Conservation (phyloP, 1,140 invertebrate genomes). For the Colletes gigas region DNA sequence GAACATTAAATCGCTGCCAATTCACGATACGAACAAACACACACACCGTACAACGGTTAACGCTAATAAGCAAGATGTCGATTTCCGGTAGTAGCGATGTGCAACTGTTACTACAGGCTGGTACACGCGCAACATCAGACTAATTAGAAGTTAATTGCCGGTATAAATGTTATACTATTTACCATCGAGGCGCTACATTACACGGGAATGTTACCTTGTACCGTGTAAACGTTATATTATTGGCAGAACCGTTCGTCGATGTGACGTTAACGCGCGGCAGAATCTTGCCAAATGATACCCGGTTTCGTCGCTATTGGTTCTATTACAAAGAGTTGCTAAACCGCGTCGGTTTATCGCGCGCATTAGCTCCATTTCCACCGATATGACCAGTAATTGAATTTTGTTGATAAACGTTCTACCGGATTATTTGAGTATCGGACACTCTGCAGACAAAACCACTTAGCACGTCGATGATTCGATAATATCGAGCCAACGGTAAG, state of each 20-base stretch:
- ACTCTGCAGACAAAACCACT: slow-evolving; percentile 19
- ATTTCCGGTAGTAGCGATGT: slow-evolving; percentile 20
- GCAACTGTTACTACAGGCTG: slow-evolving; percentile 40
- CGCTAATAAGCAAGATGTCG: slow-evolving; percentile 54
- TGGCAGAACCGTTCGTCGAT: slow-evolving; percentile 29
- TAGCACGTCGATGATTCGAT: background rate
- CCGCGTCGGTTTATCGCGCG: slow-evolving; percentile 28
- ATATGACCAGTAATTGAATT: slow-evolving; percentile 19
- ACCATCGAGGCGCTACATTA: slow-evolving; percentile 31
- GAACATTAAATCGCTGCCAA: background rate
- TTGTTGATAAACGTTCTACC: slow-evolving; percentile 43
- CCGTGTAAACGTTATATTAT: slow-evolving; percentile 41
- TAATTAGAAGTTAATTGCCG: slow-evolving; percentile 56
- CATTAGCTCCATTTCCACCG: slow-evolving; percentile 16
- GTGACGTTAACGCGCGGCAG: slow-evolving; percentile 23
- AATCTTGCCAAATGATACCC: slow-evolving; percentile 30
- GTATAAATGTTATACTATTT: slow-evolving; percentile 57
- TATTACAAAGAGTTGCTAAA: slow-evolving; percentile 45
- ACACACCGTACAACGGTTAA: slow-evolving; percentile 10
- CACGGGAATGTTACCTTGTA: slow-evolving; percentile 1
- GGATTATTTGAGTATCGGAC: slow-evolving; percentile 15
- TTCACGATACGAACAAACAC: background rate
- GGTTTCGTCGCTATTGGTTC: slow-evolving; percentile 25
- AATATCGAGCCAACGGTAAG: background rate
- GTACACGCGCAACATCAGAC: slow-evolving; percentile 12